Evolutionary conservation across 2,797 vertebrate species (phyloP), one percentile per base, ranked within the genome.

Genomic region (Alfaro cultratus): DNA sequence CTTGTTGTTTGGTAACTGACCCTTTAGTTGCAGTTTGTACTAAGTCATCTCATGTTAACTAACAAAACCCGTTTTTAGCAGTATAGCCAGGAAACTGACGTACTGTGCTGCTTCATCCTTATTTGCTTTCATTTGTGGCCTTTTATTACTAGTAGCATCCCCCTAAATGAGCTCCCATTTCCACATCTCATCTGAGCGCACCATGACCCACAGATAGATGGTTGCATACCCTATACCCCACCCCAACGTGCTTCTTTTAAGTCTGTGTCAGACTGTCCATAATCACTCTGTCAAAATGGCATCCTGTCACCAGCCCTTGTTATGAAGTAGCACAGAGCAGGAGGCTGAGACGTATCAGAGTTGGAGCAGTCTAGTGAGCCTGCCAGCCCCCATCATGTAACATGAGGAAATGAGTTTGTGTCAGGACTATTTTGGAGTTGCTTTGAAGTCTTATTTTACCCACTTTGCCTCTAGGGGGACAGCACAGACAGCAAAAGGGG

Each of bases 371-470:
- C 77, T 76, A 73, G 91, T 43, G 31, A 85, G 82, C 80, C 87
- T 89, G 86, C 91, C 92, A 91, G 83, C 89, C 85, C 87, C 80
- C 88, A 89, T 90, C 90, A 90, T 93, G 93, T 93, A 94, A 93
- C 95, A 92, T 87, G 91, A 95, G 94, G 94, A 96, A 96, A 95
- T 95, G 91, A 95, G 95, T 94, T 93, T 93, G 92, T 95, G 93
- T 96, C 95, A 94, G 91, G 91, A 95, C 93, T 96, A 95, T 95
- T 96, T 95, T 93, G 85, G 95, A 90, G 89, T 86, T 89, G 87
- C 95, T 96, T 96, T 96, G 96, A 96, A 95, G 96, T 95, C 93
- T 95, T 95, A 94, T 94, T 95, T 94, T 95, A 94, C 92, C 93
- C 91, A 80, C 74, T 89, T 88, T 91, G 92, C 93, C 93, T 91